Evolutionary conservation across 64 coral and sea anemone species (phyloP).

Genomic region (Dendrophyllia cribrosa): DNA sequence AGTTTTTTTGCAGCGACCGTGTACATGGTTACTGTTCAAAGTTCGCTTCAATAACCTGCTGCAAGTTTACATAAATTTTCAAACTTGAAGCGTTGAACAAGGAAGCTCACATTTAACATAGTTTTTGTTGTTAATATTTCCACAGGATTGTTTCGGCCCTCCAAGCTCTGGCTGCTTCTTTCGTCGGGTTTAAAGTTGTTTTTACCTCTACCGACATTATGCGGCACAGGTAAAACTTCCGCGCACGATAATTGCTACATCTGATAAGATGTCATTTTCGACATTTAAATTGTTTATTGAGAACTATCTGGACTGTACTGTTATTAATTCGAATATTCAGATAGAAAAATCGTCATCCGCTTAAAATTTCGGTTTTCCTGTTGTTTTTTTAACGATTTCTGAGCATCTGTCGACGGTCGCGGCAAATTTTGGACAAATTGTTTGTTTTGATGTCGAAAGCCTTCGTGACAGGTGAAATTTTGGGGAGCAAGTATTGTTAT

Average conservation of each 20-base stretch:
- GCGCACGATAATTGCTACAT: background rate
- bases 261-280: background rate
- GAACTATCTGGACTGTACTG: background rate
- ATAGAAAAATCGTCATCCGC: background rate
- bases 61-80: background rate
- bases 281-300: background rate
- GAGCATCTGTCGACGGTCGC: background rate
- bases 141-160: conserved; percentile 87
- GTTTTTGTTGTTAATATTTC: background rate
- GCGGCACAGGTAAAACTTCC: conserved; percentile 80
- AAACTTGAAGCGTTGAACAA: conserved; percentile 13
- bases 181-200: conserved; percentile 84
- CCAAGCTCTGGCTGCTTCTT: conserved; percentile 90
- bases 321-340: background rate
- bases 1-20: conserved; percentile 9
- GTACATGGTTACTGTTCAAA: background rate
- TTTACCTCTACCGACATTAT: conserved; percentile 84
- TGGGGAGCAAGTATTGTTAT: background rate
- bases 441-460: conserved; percentile 14
- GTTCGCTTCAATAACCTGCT: background rate
- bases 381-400: background rate
- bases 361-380: background rate
- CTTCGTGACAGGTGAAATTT: conserved; percentile 39
- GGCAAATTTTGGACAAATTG: conserved; percentile 1
- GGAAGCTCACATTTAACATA: background rate